Evolutionary conservation across 2,888 invertebrate genomes (phyloP), one percentile per base, ranked within the genome.

Genomic region (Koerneria pararmatus): DNA sequence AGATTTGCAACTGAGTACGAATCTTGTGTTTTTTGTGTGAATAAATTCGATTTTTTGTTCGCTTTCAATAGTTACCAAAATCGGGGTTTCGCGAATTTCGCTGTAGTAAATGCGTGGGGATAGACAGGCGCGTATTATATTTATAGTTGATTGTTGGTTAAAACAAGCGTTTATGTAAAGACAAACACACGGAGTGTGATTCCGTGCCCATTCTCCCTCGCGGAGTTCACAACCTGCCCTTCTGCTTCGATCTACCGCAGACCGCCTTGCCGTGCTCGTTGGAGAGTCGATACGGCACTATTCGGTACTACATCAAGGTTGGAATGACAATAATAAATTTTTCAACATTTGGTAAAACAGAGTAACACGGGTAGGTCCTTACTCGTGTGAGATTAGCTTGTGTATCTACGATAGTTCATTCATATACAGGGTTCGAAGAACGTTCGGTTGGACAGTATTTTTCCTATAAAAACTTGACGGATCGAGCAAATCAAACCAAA

Each of bases 171-270:
- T 11, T 22, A 15, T n/a, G 66, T 74, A 49, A 68, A 77, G 78
- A 78, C 63, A 76, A 76, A 65, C 69, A 66, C 49, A 74, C 75
- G 24, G 78, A 78, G 19, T 71, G 70, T n/a, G 76, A 76, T 27
- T 65, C 69, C 22, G 61, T 73, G 8, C 89, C 80, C 22, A 89
- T 90, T 73, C 85, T 90, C 78, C 89, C 89, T 0, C 85, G 89
- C 69, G 90, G 90, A 19, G 85, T 88, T 65, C 90, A 91, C 84
- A 87, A 88, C 78, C 89, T 90, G 80, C 89, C 89, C 24, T 88
- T 88, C 78, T 88, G 88, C 75, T 90, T 91, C 83, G 88, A 88
- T 79, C 86, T 91, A 61, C 90, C 90, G 6, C 90, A 90, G 84
- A 88, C 88, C 74, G 74, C 80, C 27, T 85, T 91, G 74, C 90